A percentile compares a stretch with the other conserved stretches of the same genome.
phyloP scores from a whole-genome alignment of 2,113 vertebrate genomes.

The Brachypteracias leptosomus region DNA sequence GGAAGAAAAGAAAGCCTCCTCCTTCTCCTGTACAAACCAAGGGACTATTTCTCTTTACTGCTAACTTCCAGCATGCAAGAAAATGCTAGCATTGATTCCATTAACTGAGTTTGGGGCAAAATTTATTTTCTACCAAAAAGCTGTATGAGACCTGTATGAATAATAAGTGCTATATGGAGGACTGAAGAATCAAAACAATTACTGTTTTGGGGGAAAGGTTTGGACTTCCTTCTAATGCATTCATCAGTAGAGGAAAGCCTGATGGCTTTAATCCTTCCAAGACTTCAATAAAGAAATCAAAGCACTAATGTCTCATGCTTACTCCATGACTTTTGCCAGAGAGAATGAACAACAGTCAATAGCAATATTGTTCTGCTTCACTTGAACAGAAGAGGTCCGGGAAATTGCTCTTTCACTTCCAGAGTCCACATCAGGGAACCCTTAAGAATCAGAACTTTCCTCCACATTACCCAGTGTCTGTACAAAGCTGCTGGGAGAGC shows the following conservation, averaged over 20 bases:
- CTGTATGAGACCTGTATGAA: not conserved
- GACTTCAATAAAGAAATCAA: not conserved
- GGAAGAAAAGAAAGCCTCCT: not conserved
- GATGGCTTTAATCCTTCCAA: not conserved
- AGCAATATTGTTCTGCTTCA: not conserved
- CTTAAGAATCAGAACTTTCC: not conserved
- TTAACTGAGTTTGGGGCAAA: not conserved
- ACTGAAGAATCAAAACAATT: not conserved
- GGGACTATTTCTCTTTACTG: not conserved
- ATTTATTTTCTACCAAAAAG: not conserved
- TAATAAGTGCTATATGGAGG: not conserved
- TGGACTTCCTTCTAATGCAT: not conserved
- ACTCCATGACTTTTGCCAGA: not conserved
- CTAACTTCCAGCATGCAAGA: not conserved
- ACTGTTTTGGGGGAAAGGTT: not conserved
- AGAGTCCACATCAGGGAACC: not conserved
- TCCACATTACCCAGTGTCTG: not conserved
- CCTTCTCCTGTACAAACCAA: not conserved
- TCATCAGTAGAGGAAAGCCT: not conserved
- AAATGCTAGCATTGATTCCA: not conserved
- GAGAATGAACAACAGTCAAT: accelerated
- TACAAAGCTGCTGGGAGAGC: not conserved
- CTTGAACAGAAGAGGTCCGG: not conserved
- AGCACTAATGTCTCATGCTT: not conserved
- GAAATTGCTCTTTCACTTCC: not conserved